phyloP scores from a whole-genome alignment of 2,113 vertebrate species.

The Gambusia affinis region DNA sequence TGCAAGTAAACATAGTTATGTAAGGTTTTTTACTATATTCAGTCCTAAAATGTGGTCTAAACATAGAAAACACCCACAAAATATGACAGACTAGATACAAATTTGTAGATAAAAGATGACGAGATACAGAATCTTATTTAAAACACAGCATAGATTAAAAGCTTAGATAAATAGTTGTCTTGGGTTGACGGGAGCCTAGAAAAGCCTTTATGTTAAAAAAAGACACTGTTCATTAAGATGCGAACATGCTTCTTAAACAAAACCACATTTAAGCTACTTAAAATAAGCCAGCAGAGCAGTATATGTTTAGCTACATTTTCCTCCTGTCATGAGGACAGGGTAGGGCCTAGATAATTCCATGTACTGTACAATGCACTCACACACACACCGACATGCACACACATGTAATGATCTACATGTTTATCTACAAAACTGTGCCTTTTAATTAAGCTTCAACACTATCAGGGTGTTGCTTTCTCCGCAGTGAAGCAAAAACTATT shows the following conservation, averaged over 20 bases:
- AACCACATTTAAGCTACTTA: constrained; percentile 19
- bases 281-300: constrained; percentile 8
- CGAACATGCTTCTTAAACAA: constrained; percentile 5
- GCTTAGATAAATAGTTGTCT: constrained; percentile 9
- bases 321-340: constrained; percentile 45
- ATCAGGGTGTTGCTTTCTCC: constrained; percentile 25
- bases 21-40: not conserved
- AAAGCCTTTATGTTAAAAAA: not conserved
- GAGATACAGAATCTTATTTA: not conserved
- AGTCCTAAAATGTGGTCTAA: constrained; percentile 6
- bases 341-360: constrained; percentile 46
- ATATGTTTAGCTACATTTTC: constrained; percentile 39
- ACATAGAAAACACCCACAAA: not conserved
- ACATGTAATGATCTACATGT: not conserved
- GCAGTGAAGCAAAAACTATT: constrained; percentile 57
- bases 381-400: not conserved
- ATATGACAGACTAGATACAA: not conserved
- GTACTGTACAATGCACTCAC: constrained; percentile 18
- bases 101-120: not conserved
- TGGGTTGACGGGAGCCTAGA: not conserved
- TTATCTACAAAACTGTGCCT: constrained; percentile 9
- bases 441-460: constrained; percentile 46
- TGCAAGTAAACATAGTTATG: not conserved
- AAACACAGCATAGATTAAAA: constrained; percentile 17
- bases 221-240: constrained; percentile 26